Evolutionary conservation across 2,113 vertebrate genomes (phyloP), one percentile per base, ranked within the genome.

Genomic region (Athene cunicularia): DNA sequence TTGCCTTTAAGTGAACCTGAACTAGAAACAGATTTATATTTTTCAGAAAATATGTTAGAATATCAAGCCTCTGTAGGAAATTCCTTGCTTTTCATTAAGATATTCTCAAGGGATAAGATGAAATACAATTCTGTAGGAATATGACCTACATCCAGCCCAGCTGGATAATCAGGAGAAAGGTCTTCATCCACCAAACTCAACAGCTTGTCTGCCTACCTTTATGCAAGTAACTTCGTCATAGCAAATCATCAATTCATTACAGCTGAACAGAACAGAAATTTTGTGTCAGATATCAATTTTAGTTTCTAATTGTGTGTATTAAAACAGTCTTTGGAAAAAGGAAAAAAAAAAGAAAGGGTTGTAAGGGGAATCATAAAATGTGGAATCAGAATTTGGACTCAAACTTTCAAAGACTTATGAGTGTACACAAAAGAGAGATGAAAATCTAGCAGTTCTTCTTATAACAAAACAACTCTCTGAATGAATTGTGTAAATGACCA

Each of bases 1-100:
- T 96, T 94, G 28, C 53, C 49, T 72, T 67, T 84, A 91, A 83
- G 24, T 88, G 55, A 97, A 97, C 68, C 86, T 91, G 45, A 91
- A 80, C 74, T 84, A 82, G 22, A 84, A 86, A 39, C 21, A 80
- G 49, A 93, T 89, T 43, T 68, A 35, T 81, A 80, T 95, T 95
- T 49, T 94, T 93, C 56, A 83, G 53, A 77, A 94, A 81, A 91
- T 53, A 27, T 66, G 56, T 56, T 55, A 27, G 59, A 95, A 89
- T 86, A 87, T 59, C 59, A 94, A 87, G 21, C 2, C 23, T 43
- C 82, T 88, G 52, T 55, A 95, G 67, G 67, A 87, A 94, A 80
- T 83, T 84, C 63, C 37, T 47, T 92, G 43, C 32, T 93, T 96
- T 74, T 35, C 73, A 90, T 90, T 97, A 80, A 80, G 82, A 64